These are phyloP conservation scores for Prunella himalayana DNA, from an alignment of 2,113 vertebrate genomes.

Conservation along the genomic window DNA sequence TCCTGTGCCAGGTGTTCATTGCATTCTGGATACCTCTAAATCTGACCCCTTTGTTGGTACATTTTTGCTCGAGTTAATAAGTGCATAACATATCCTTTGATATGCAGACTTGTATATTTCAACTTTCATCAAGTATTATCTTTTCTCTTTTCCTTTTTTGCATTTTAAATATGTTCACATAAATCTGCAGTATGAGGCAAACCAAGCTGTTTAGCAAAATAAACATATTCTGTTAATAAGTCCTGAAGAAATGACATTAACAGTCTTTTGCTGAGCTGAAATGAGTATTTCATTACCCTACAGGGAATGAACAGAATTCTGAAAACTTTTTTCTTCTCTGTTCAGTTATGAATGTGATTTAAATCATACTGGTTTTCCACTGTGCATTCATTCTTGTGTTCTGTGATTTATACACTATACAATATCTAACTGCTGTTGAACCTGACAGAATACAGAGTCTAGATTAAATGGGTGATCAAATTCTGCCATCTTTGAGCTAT, in stretches of 20 bases:
- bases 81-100: neutral
- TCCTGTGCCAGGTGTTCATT: neutral
- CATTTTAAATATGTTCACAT: neutral
- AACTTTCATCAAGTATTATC: neutral
- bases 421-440: neutral
- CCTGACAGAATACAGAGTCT: neutral
- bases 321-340: neutral
- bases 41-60: neutral
- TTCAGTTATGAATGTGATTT: neutral
- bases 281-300: neutral
- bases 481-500: neutral
- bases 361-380: neutral
- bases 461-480: neutral
- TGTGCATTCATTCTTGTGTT: fast-evolving
- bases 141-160: neutral
- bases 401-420: neutral
- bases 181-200: neutral
- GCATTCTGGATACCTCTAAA: neutral
- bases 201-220: neutral
- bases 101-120: neutral
- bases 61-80: neutral
- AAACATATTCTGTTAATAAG: neutral
- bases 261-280: neutral
- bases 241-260: neutral
- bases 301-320: neutral